These are phyloP conservation scores for Graphium colonna DNA, from an alignment of 2,888 invertebrate species.

Conservation along the genomic window DNA sequence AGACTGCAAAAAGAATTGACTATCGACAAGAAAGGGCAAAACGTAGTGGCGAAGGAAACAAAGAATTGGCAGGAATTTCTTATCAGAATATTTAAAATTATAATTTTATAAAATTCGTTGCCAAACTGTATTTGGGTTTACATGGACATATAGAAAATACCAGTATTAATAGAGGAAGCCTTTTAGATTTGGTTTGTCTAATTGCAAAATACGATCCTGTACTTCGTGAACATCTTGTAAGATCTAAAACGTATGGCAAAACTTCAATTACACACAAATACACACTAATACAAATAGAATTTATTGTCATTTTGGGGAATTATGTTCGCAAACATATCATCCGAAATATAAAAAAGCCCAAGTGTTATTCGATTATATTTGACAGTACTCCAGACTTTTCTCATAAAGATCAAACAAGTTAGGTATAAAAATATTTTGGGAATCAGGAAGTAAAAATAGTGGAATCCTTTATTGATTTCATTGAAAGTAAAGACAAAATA, in stretches of 20 bases:
- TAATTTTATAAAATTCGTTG: background rate
- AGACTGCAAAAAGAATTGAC: conserved; percentile 18
- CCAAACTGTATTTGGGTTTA: conserved; percentile 2
- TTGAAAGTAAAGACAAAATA: conserved; percentile 29
- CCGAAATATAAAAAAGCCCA: too few relatives aligned
- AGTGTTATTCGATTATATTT: too few relatives aligned
- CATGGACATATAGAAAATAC: background rate
- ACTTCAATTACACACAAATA: conserved; percentile 7
- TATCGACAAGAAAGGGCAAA: conserved; percentile 28
- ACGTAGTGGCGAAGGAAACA: conserved; percentile 9
- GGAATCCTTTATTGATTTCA: conserved; percentile 24
- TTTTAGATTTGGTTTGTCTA: background rate
- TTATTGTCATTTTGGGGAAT: conserved; percentile 12
- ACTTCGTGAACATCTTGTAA: background rate
- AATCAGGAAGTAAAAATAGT: conserved; percentile 16
- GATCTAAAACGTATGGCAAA: background rate
- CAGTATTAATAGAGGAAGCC: background rate
- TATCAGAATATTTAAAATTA: background rate
- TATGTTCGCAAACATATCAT: conserved; percentile 10
- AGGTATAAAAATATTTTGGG: conserved; percentile 19
- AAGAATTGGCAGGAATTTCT: conserved; percentile 2
- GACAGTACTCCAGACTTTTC: conserved; percentile 26
- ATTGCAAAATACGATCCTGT: too few relatives aligned
- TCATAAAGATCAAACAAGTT: conserved; percentile 23
- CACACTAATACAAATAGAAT: conserved; percentile 14